Conservation (phyloP, 2,113 vertebrate species). For the Triplophysa rosa region DNA sequence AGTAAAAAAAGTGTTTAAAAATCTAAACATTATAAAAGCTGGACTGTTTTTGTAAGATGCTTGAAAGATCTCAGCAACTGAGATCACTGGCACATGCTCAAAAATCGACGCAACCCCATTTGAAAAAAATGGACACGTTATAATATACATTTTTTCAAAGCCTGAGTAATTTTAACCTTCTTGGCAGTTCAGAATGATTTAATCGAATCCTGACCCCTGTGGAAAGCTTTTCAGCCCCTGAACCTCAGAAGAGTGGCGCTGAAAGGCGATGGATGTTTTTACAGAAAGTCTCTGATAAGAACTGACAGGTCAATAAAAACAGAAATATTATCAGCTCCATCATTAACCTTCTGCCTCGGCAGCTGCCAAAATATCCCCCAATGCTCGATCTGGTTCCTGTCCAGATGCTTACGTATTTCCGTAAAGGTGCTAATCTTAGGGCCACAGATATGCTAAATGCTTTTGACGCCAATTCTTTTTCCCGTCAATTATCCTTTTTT, state of each 20-base stretch:
- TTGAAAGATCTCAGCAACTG: background rate
- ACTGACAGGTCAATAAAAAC: slow-evolving; percentile 78
- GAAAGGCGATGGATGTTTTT: slow-evolving; percentile 74
- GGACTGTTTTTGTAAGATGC: background rate
- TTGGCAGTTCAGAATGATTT: background rate
- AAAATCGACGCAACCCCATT: background rate
- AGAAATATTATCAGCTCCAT: slow-evolving; percentile 70
- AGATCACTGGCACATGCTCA: no score
- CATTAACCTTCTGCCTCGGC: slow-evolving; percentile 59
- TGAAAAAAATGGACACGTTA: background rate
- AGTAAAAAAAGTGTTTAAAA: background rate
- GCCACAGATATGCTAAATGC: slow-evolving; percentile 63
- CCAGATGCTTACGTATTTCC: slow-evolving; percentile 64
- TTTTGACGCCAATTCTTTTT: slow-evolving; percentile 58
- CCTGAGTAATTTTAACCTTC: background rate
- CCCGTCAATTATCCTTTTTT: slow-evolving; percentile 5
- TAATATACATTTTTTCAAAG: background rate
- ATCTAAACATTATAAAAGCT: background rate
- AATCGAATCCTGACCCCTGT: background rate
- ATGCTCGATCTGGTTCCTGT: slow-evolving; percentile 60
- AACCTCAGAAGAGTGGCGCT: slow-evolving; percentile 66
- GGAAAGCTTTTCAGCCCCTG: background rate
- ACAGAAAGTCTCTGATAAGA: slow-evolving; percentile 69
- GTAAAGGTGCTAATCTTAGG: slow-evolving; percentile 73
- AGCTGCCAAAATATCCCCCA: slow-evolving; percentile 74